A percentile compares a stretch with the other conserved stretches of the same genome.
Conservation (phyloP, 2,113 vertebrate genomes). For the Seriola quinqueradiata region DNA sequence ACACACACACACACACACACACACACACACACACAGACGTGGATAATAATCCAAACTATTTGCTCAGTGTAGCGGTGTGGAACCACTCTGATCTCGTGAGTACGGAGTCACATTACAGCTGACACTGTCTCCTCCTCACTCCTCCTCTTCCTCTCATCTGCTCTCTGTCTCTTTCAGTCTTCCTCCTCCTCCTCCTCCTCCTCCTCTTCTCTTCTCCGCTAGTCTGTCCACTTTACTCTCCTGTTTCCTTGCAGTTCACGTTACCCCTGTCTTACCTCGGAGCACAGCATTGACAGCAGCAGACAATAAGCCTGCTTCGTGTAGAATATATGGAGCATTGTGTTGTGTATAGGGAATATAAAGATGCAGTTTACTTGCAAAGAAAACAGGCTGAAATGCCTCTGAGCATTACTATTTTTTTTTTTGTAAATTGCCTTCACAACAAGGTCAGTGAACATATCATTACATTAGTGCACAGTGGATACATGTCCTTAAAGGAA, state of each 20-base stretch:
- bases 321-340: too few relatives aligned
- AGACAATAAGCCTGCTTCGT: neutral
- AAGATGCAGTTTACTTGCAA: too few relatives aligned
- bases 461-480: neutral
- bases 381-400: too few relatives aligned
- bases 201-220: neutral
- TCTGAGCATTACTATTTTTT: too few relatives aligned
- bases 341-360: too few relatives aligned
- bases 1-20: neutral
- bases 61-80: constrained; percentile 46
- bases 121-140: constrained; percentile 19
- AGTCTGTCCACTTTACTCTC: neutral
- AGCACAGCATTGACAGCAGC: neutral
- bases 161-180: neutral
- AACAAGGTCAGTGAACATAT: neutral
- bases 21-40: neutral
- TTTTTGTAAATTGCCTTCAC: neutral
- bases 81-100: constrained; percentile 49
- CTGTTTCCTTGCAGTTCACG: neutral
- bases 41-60: constrained; percentile 61
- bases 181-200: neutral
- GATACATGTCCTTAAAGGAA: too few relatives aligned
- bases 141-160: neutral
- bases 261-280: neutral
- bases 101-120: constrained; percentile 48